Base-by-base conservation (phyloP, 2,888 invertebrate species). In the Plebejus argus region DNA sequence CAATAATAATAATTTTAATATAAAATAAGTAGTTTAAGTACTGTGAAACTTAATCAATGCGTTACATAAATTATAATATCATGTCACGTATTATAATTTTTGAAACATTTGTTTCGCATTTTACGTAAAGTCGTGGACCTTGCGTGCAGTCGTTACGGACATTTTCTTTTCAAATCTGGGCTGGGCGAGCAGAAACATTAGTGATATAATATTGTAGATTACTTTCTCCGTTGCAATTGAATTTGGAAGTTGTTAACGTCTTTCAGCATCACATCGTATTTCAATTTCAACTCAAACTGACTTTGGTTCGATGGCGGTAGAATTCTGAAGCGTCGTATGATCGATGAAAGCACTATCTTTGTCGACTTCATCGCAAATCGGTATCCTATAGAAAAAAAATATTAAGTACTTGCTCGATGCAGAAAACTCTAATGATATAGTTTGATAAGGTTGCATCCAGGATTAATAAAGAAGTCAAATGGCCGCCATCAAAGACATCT, bases 1-100 rank as follows among this genome's bases (percentile, higher is more conserved):
- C n/a, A 20, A 3, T 53, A 58, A 12, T 12, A 61, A 61, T 10
- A 61, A 61, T 28, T 61, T 61, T 28, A 61, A 28, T 61, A 23
- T 20, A 61, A 61, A 61, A 61, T n/a, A n/a, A n/a, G n/a, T n/a
- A n/a, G n/a, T n/a, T n/a, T n/a, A n/a, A n/a, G n/a, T 20, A 20
- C 77, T 76, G 76, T 77, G 53, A 58, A 79, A 72, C 70, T 70
- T 77, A 5, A 72, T 20, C 20, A 0, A 8, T 8, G 20, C 3
- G n/a, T 58, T 15, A 5, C 3, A 49, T 56, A 56, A 7, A 56
- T 56, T 7, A 58, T 58, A 58, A n/a, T 58, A 58, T 18, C 35
- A 39, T 10, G 3, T 49, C 3, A 49, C 53, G 18, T 53, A 5
- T 15, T 53, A 6, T 53, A 18, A 18, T 53, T 53, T 53, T 53